Base-by-base conservation (phyloP, 2,113 vertebrate genomes). In the Pipa parva region DNA sequence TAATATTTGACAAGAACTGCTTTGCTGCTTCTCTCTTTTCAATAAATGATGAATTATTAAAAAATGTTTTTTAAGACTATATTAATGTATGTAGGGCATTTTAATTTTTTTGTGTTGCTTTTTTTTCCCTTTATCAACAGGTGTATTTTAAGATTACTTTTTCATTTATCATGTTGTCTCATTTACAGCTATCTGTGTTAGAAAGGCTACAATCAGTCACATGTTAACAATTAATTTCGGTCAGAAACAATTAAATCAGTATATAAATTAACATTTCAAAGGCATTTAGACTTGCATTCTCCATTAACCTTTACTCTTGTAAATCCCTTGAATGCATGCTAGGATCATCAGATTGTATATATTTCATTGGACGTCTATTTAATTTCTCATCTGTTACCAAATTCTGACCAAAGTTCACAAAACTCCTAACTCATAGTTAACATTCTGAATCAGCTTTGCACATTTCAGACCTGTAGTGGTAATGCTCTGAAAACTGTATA, bases 261-360 rank as follows among this genome's bases (percentile, higher is more conserved):
- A 58, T 20, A 67, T 59, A 67, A 67, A 67, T 67, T 58, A 59
- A 21, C 48, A 59, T 59, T 59, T 59, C 42, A 59, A 67, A 46
- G 54, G 50, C 46, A 8, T 36, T 49, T 2, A 46, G 33, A 39
- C 39, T 39, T 66, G 17, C 48, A 66, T 67, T 11, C 28, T 67
- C 54, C 21, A 49, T 67, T 67, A 59, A 67, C 64, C 54, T 67
- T 58, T 67, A 50, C 4, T 36, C 22, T n/a, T 26, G 27, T 45
- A 37, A 67, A 50, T 59, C 20, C 54, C 54, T 66, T 49, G 25
- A 42, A 36, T 50, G 45, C n/a, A 15, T 28, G 1, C 42, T 27
- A 46, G 20, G 7, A 17, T 12, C 48, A 58, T 11, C n/a, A 2
- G n/a, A 58, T 22, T 36, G 55, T 36, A 18, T 8, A 58, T 31